Evolutionary conservation across 2,113 vertebrate species (phyloP).

Genomic region (Carassius auratus): DNA sequence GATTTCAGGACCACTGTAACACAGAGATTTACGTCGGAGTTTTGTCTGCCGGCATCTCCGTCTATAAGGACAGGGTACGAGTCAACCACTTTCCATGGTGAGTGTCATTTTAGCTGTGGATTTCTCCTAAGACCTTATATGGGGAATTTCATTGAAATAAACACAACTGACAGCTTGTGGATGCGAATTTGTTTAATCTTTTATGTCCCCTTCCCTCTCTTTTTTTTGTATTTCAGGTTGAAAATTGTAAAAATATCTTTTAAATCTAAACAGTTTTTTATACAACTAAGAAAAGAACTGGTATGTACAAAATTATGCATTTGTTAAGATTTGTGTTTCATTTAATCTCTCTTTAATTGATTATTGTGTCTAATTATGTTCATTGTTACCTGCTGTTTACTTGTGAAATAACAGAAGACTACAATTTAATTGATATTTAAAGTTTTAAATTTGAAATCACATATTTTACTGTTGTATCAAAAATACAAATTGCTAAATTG

Average conservation of each 20-base stretch:
- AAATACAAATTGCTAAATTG: neutral
- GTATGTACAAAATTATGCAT: slow-evolving; percentile 74
- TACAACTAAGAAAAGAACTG: slow-evolving; percentile 94
- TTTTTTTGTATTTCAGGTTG: slow-evolving; percentile 81
- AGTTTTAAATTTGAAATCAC: neutral
- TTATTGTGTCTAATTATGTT: neutral
- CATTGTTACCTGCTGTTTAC: neutral
- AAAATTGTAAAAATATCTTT: slow-evolving; percentile 99
- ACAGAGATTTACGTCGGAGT: slow-evolving; percentile 95
- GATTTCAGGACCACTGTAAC: slow-evolving; percentile 94
- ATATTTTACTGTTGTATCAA: neutral
- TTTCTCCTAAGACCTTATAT: neutral
- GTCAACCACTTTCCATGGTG: slow-evolving; percentile 97
- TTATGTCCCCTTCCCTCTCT: neutral
- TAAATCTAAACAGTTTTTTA: slow-evolving; percentile 98
- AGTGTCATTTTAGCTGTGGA: slow-evolving; percentile 65
- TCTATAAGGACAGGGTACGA: slow-evolving; percentile 97
- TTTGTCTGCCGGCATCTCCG: slow-evolving; percentile 92
- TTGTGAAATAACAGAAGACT: neutral
- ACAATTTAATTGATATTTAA: neutral
- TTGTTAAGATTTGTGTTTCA: neutral
- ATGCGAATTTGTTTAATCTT: neutral
- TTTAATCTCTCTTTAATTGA: neutral
- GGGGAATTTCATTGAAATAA: neutral
- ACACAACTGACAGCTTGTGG: neutral